Evolutionary conservation across 2,113 vertebrate species (phyloP).

Genomic region (Percopsis transmontana): DNA sequence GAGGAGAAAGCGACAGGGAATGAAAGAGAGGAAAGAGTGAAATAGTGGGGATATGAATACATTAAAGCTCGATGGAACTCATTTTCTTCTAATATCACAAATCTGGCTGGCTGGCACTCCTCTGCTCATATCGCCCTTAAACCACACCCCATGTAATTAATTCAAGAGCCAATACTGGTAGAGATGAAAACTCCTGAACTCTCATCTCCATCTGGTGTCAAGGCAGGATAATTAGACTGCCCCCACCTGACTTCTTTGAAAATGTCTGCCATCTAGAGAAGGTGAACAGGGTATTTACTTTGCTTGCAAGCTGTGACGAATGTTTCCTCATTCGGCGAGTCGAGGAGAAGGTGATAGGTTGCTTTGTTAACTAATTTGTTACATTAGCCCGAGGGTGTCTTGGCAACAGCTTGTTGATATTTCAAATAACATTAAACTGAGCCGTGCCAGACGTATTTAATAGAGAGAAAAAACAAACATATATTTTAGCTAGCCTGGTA

Average conservation of each 20-base stretch:
- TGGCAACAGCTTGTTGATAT: not conserved
- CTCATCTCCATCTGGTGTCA: slow-evolving; percentile 9
- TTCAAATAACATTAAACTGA: not conserved
- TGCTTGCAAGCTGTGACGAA: not conserved
- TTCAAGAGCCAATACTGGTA: slow-evolving; percentile 1
- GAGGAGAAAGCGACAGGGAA: not conserved
- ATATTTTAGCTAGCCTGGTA: no score
- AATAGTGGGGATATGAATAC: slow-evolving; percentile 3
- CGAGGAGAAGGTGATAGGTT: no score
- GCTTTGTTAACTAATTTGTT: not conserved
- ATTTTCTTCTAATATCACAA: slow-evolving; percentile 6
- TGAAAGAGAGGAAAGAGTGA: not conserved
- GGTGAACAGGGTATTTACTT: not conserved
- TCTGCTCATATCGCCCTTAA: not conserved
- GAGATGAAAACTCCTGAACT: slow-evolving; percentile 14
- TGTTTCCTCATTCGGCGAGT: no score
- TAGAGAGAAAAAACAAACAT: not conserved
- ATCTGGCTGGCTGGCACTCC: not conserved
- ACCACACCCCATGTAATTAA: slow-evolving; percentile 14
- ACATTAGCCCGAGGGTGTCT: not conserved
- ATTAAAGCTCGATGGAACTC: slow-evolving; percentile 11
- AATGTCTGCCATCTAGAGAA: slow-evolving; percentile 8
- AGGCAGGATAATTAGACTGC: not conserved
- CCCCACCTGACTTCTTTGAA: not conserved
- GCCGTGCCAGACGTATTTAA: not conserved